Evolutionary conservation across 2,888 invertebrate species (phyloP).

Genomic region (Xestia c-nigrum): DNA sequence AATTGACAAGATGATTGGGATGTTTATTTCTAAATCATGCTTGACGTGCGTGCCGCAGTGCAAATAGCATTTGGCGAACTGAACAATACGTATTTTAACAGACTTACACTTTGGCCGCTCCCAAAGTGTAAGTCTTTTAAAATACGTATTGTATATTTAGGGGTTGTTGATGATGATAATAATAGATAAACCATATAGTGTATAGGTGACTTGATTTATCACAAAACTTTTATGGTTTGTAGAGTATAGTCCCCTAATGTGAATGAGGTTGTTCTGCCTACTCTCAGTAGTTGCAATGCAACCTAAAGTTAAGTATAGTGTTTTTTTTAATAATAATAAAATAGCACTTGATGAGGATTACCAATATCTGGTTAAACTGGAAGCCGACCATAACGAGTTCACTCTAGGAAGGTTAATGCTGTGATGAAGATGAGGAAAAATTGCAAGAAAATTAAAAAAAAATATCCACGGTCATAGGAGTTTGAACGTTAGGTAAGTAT

Average conservation of each 20-base stretch:
- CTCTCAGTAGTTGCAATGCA: too few relatives aligned
- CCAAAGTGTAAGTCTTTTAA: too few relatives aligned
- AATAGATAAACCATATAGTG: not conserved
- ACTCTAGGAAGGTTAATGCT: slow-evolving; percentile 15
- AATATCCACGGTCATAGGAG: too few relatives aligned
- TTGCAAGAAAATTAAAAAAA: too few relatives aligned
- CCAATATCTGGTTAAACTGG: not conserved
- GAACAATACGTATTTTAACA: not conserved
- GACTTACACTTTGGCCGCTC: not conserved
- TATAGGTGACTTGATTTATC: too few relatives aligned
- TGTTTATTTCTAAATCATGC: slow-evolving; percentile 36
- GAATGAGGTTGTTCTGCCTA: too few relatives aligned
- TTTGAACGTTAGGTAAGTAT: too few relatives aligned
- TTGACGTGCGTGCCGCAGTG: slow-evolving; percentile 1
- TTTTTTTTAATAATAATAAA: too few relatives aligned
- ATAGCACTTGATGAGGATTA: slow-evolving; percentile 1
- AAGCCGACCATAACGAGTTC: slow-evolving; percentile 5
- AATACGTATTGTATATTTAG: too few relatives aligned
- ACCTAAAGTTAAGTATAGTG: too few relatives aligned
- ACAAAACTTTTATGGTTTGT: too few relatives aligned
- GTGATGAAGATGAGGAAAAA: slow-evolving; percentile 10
- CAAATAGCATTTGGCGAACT: not conserved
- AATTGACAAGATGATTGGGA: slow-evolving; percentile 55
- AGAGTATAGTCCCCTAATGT: too few relatives aligned
- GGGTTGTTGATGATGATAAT: slow-evolving; percentile 1